Evolutionary conservation across 2,797 vertebrate genomes (phyloP), one percentile per base, ranked within the genome.

Genomic region (Hyperoplus immaculatus): DNA sequence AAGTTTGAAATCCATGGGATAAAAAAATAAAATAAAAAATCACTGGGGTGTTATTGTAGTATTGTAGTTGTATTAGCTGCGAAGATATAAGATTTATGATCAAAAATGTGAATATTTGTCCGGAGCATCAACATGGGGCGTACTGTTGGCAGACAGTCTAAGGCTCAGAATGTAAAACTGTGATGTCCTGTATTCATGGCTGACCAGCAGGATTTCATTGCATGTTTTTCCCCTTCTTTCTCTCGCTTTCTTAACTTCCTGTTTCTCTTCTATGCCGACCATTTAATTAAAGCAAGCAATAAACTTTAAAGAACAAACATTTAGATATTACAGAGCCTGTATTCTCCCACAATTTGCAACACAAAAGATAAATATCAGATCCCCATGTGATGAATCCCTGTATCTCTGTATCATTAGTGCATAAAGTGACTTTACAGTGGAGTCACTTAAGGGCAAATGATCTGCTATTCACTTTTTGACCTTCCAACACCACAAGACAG

Each of bases 111-210:
- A 61, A 56, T 58, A 13, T 46, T 47, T 60, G 16, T 68, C 7
- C 47, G 6, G 51, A 75, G 10, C 14, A 50, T 49, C 58, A 70
- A 46, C 70, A 55, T 71, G 63, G 29, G 39, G 58, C 5, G 5
- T 69, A 42, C n/a, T 72, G 66, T 60, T 83, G 70, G 70, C 63
- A 68, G 55, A 49, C 9, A 18, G 50, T 63, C 18, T 50, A 59
- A 60, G 12, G 8, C 49, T 58, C 39, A 62, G 41, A 18, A 46
- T 71, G 69, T 50, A 58, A 3, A 39, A 69, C 43, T 61, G 49
- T 1, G 3, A 58, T 50, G 21, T 72, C 18, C 42, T 50, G 38
- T 45, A 38, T 53, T 69, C 46, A 55, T 43, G 51, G 58, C 65
- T 54, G 51, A 65, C 47, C 45, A 49, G 68, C 38, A n/a, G 29